Percentiles rank a stretch among this genome's conserved stretches.
phyloP scores from a whole-genome alignment of 2,113 vertebrate genomes.

The Saguinus midas region DNA sequence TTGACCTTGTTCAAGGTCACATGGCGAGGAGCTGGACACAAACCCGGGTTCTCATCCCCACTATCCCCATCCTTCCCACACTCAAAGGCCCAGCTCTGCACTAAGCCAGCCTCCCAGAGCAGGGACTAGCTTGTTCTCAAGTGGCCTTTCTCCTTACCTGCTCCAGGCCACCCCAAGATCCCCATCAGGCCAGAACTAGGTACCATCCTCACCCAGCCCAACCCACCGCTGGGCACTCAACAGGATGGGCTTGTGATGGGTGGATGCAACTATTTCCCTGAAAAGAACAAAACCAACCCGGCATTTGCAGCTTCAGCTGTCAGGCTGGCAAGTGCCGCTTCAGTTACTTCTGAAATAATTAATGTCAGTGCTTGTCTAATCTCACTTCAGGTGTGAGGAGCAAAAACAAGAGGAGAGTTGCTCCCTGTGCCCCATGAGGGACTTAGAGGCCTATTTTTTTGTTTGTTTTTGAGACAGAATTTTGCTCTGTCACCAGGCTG shows the following conservation, averaged over 20 bases:
- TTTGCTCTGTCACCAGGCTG: too few species aligned
- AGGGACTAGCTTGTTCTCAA: background rate
- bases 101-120: accelerated
- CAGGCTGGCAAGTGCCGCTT: background rate
- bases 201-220: background rate
- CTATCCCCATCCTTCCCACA: background rate
- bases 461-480: too few species aligned
- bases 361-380: constrained; percentile 23
- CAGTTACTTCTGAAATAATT: constrained; percentile 57
- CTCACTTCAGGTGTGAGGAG: constrained; percentile 48
- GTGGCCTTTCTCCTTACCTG: background rate
- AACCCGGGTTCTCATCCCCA: too few species aligned
- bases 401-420: background rate
- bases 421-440: background rate
- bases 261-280: background rate
- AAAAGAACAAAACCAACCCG: constrained; percentile 7
- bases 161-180: background rate
- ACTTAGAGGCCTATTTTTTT: background rate
- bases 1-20: background rate
- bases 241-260: background rate
- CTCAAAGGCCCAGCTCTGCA: background rate
- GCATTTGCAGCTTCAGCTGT: constrained; percentile 35
- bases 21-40: accelerated
- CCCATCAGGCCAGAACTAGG: background rate
- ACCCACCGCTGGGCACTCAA: background rate